phyloP scores from a whole-genome alignment of 2,113 vertebrate species.

The Macroglossus sobrinus region DNA sequence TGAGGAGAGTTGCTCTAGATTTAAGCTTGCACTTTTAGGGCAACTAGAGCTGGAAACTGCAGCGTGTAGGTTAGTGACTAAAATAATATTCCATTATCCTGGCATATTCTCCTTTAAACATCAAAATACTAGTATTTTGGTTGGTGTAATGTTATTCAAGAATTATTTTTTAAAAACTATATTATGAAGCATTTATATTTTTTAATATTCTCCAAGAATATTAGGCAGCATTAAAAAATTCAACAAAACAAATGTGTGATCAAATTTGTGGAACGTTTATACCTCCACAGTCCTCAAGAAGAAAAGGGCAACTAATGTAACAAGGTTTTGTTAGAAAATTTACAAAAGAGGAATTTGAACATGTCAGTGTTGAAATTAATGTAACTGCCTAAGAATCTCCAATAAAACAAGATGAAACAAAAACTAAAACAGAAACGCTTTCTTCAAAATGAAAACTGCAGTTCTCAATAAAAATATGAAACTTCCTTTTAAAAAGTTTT shows the following conservation, averaged over 20 bases:
- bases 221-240: constrained; percentile 4
- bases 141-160: background rate
- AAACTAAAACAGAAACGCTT: background rate
- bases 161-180: background rate
- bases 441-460: background rate
- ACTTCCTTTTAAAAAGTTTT: background rate
- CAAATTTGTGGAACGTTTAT: background rate
- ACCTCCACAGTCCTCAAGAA: background rate
- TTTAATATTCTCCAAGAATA: background rate
- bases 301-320: background rate
- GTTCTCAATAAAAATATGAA: background rate
- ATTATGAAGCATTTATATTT: background rate
- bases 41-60: background rate
- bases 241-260: background rate
- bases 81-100: background rate
- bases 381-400: background rate
- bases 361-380: background rate
- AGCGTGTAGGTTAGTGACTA: background rate
- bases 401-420: background rate
- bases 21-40: background rate
- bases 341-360: background rate
- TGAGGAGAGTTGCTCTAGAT: background rate
- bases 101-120: background rate
- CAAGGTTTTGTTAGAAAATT: background rate
- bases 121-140: background rate